Conservation (phyloP, 2,888 invertebrate genomes). For the Ernsta delagoae region DNA sequence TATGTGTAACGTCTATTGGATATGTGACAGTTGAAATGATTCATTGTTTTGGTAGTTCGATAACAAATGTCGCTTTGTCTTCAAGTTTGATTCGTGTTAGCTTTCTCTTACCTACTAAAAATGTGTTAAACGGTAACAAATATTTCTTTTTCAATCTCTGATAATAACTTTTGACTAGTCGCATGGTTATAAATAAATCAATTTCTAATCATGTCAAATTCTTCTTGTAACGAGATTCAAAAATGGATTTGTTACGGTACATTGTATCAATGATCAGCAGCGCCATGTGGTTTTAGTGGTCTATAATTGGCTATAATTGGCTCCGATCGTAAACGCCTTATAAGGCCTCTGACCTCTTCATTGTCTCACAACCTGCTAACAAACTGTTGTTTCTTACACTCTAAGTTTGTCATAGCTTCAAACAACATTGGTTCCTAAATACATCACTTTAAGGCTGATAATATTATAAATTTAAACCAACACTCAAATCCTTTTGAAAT, state of each 20-base stretch:
- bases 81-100: too few species aligned
- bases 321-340: constrained; percentile 29
- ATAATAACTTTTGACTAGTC: too few species aligned
- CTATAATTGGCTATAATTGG: constrained; percentile 22
- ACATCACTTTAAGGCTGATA: constrained; percentile 37
- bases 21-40: not conserved
- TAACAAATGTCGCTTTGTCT: not conserved
- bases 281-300: constrained; percentile 15
- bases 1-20: not conserved
- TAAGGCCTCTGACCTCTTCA: constrained; percentile 70
- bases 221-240: too few species aligned
- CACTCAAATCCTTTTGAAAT: constrained; percentile 51
- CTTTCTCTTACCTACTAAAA: too few species aligned
- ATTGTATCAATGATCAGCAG: constrained; percentile 8
- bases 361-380: constrained; percentile 60
- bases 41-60: constrained; percentile 5
- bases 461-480: constrained; percentile 40
- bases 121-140: too few species aligned
- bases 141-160: too few species aligned
- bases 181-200: not conserved
- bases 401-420: not conserved
- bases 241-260: not conserved
- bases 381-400: constrained; percentile 23
- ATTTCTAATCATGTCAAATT: too few species aligned
- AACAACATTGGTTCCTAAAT: constrained; percentile 43